phyloP scores from a whole-genome alignment of 2,797 vertebrate species.

The Delichon dasypus region DNA sequence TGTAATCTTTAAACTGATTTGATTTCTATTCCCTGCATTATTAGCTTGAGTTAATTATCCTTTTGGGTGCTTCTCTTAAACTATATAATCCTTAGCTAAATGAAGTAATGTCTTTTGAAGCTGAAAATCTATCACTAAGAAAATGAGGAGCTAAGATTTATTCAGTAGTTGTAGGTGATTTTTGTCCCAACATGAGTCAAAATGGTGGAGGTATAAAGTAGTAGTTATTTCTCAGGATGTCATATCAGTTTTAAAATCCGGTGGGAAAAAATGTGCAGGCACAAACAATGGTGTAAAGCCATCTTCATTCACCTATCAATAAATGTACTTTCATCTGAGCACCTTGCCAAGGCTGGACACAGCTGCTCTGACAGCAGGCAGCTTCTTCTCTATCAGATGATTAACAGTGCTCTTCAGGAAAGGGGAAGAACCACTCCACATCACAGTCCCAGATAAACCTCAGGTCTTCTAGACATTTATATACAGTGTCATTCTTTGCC shows the following conservation, averaged over 20 bases:
- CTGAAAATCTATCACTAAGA: not conserved
- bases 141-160: not conserved
- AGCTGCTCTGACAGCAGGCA: not conserved
- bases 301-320: not conserved
- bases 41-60: constrained; percentile 58
- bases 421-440: not conserved
- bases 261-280: not conserved
- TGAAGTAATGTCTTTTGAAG: constrained; percentile 51
- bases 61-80: constrained; percentile 36
- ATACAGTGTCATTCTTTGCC: not conserved
- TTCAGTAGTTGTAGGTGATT: not conserved
- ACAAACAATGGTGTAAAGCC: not conserved
- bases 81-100: constrained; percentile 15
- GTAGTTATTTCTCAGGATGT: not conserved
- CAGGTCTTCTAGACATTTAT: not conserved
- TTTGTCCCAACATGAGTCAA: not conserved
- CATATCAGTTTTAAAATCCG: not conserved
- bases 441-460: not conserved
- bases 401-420: not conserved
- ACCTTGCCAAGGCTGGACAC: not conserved
- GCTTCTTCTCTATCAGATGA: not conserved
- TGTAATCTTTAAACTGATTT: constrained; percentile 50
- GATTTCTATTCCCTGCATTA: constrained; percentile 52
- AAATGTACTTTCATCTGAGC: not conserved
- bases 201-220: not conserved